These are phyloP conservation scores for Cyprinodon tularosa DNA, from an alignment of 2,113 vertebrate species.

Conservation along the genomic window DNA sequence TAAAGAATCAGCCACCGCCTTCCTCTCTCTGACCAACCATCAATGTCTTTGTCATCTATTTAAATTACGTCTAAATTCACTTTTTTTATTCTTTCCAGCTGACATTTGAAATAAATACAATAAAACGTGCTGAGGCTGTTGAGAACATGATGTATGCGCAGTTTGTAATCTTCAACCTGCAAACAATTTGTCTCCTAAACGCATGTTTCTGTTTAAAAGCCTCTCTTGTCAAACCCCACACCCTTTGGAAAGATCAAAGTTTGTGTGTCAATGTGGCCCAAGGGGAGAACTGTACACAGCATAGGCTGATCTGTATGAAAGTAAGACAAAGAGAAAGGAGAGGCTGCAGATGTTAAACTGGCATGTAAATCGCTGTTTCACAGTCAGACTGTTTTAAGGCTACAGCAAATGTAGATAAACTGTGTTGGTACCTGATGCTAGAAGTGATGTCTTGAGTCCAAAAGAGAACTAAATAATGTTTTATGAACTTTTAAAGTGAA, in stretches of 20 bases:
- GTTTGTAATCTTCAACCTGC: background rate
- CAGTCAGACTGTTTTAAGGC: background rate
- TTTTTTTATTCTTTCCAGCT: background rate
- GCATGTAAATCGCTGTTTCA: background rate
- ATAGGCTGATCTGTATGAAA: constrained; percentile 19
- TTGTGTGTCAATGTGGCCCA: constrained; percentile 42
- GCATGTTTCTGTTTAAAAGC: constrained; percentile 66
- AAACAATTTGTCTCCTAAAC: constrained; percentile 33
- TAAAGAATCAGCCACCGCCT: constrained; percentile 3
- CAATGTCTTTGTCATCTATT: background rate
- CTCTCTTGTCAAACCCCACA: constrained; percentile 59
- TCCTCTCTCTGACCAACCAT: background rate
- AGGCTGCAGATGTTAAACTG: constrained; percentile 1
- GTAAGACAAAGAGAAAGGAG: constrained; percentile 15
- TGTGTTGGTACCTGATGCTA: background rate
- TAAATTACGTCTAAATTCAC: background rate
- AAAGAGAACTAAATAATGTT: too few species aligned
- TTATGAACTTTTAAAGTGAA: too few species aligned
- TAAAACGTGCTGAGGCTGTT: background rate
- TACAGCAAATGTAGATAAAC: background rate
- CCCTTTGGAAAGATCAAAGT: constrained; percentile 55
- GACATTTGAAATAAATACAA: background rate
- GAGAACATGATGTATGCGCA: too few species aligned
- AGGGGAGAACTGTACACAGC: constrained; percentile 28
- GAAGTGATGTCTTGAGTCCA: too few species aligned